Evolutionary conservation across 2,888 invertebrate species (phyloP).

Genomic region (Disparrhopalites patrizii): DNA sequence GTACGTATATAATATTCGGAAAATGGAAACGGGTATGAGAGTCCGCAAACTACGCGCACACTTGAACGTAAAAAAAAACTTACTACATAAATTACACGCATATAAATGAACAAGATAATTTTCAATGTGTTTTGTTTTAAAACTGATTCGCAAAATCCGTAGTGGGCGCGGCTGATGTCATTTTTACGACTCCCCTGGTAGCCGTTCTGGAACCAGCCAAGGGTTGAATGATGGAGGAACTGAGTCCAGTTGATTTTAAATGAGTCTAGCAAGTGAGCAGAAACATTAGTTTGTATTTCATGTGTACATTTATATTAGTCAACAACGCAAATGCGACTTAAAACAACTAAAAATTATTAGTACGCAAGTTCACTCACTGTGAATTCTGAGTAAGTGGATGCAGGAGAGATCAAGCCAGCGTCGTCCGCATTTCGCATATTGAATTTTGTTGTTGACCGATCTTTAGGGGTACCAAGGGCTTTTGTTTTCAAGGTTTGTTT

Average conservation of each 20-base stretch:
- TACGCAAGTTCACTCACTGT: conserved; percentile 12
- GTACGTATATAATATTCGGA: too few relatives aligned
- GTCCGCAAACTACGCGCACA: too few relatives aligned
- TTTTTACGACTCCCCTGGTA: conserved; percentile 1
- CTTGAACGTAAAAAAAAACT: too few relatives aligned
- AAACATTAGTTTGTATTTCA: neutral
- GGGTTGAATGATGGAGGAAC: conserved; percentile 26
- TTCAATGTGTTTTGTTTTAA: conserved; percentile 1
- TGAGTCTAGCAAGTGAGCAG: conserved; percentile 10
- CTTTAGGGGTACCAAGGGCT: neutral
- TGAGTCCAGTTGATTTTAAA: conserved; percentile 12
- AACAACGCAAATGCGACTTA: neutral
- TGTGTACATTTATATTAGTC: neutral
- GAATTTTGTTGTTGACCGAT: conserved; percentile 15
- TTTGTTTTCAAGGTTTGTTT: neutral
- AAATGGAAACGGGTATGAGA: too few relatives aligned
- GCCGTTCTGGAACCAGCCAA: neutral
- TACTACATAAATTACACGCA: too few relatives aligned
- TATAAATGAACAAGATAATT: neutral
- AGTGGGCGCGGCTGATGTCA: conserved; percentile 4
- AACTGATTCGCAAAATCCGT: conserved; percentile 21
- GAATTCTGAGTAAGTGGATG: conserved; percentile 26
- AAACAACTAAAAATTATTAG: neutral
- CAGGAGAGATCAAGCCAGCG: conserved; percentile 21
- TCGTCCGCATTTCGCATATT: neutral